These are phyloP conservation scores for Coracopsis vasa DNA, from an alignment of 2,113 vertebrate species.

Conservation along the genomic window DNA sequence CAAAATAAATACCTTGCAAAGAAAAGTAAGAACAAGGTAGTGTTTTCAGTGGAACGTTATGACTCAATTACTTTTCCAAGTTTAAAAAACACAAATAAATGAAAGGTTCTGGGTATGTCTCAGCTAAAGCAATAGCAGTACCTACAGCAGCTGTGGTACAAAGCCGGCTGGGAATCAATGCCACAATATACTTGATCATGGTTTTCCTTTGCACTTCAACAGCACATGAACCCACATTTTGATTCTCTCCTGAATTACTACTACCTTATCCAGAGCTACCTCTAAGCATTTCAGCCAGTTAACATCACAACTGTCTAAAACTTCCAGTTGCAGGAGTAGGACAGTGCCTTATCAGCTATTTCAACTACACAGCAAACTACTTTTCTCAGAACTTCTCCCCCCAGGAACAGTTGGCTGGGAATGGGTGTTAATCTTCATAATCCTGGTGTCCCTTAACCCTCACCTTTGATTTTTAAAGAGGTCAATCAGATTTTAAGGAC, in stretches of 20 bases:
- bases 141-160: not conserved
- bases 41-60: not conserved
- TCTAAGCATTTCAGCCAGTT: not conserved
- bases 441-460: constrained; percentile 46
- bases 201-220: not conserved
- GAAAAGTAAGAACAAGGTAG: not conserved
- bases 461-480: constrained; percentile 60
- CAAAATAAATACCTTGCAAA: not conserved
- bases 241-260: not conserved
- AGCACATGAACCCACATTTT: rapidly evolving
- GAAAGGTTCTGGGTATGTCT: not conserved
- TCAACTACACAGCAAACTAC: constrained; percentile 3
- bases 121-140: not conserved
- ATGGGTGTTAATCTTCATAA: constrained; percentile 68
- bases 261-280: not conserved
- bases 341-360: not conserved
- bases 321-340: not conserved
- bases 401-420: constrained; percentile 30
- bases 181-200: not conserved
- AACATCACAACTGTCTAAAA: not conserved
- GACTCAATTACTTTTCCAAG: not conserved
- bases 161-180: not conserved
- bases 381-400: constrained; percentile 19
- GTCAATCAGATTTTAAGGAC: constrained; percentile 49
- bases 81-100: not conserved